Evolutionary conservation across 2,888 invertebrate species (phyloP), one percentile per base, ranked within the genome.

Genomic region (Sesia bembeciformis): DNA sequence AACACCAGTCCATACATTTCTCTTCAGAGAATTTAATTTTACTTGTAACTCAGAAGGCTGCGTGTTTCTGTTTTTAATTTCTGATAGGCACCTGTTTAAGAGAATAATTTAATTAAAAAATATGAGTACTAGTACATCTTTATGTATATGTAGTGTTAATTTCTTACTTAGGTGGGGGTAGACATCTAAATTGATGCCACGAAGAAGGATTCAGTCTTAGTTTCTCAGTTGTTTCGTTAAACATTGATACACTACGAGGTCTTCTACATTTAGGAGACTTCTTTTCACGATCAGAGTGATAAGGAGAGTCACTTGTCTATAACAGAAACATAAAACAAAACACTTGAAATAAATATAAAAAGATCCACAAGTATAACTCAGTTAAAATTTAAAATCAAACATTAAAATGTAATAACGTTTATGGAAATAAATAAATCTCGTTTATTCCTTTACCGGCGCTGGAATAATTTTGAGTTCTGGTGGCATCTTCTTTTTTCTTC

Each of bases 1-100:
- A 40, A 91, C 77, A 4, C 94, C 94, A 3, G 93, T 93, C 95
- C 95, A 95, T 52, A 95, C 90, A 78, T 93, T 93, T 73, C 93
- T 93, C 69, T 93, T 93, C 40, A 95, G 72, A 0, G 93, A 90
- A 58, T 90, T 90, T 4, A 95, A 76, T 72, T 93, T 94, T 4
- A 94, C 91, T 78, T 94, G 93, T 51, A 93, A 86, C 67, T 93
- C 93, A 52, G 90, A 78, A 40, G 91, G 81, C 67, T 92, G 91
- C 55, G 74, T 72, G 57, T 77, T 80, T 67, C 81, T 78, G 54
- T 62, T 78, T 63, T 81, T 90, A 53, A 80, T 71, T 64, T 91
- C 87, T 59, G 86, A 72, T 56, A 90, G 66, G 62, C 72, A 81
- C 58, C 90, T 90, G 55, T 52, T n/a, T 39, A 50, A 5, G 46